Evolutionary conservation across 2,113 vertebrate genomes (phyloP), one percentile per base, ranked within the genome.

Genomic region (Pseudorasbora parva): DNA sequence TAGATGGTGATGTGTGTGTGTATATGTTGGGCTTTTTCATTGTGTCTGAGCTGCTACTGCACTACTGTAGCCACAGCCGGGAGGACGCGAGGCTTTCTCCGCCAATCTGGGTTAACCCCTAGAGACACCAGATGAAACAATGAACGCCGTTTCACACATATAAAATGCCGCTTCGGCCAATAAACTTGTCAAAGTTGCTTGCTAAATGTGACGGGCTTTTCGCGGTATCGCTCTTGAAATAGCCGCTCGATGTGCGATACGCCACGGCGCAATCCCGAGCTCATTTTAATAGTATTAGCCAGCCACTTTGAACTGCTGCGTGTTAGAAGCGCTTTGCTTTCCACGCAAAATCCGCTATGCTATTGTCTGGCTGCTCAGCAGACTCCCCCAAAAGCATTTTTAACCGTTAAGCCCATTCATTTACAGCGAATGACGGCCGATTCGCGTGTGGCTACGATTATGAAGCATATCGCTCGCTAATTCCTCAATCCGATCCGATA

Each of bases 81-180:
- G 81, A 88, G 84, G 85, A 86, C 88, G 87, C 86, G 84, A 78
- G 86, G 83, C 86, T 89, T 88, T 85, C 90, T 91, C 87, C 86
- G 69, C 81, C 89, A 66, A 91, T 86, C 91, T 81, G 85, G 64
- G 88, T 93, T 88, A 94, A 93, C 93, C 94, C 92, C 94, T 19
- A 88, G 94, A 94, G 94, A 94, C 93, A 88, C 90, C 14, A 91
- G 88, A 93, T 93, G 91, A 93, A 94, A 95, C 93, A 94, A 95
- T 94, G 93, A 95, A 92, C 89, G 69, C 90, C 89, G 91, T 88
- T 88, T 89, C 84, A 92, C 88, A 81, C 89, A 90, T 89, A 45
- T 71, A 81, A 81, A 80, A 85, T 17, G 60, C 75, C 30, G 10
- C 62, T 68, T 78, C 47, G 27, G 49, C 45, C 4, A 21, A 9